A percentile compares a stretch with the other conserved stretches of the same genome.
phyloP scores from a whole-genome alignment of 2,888 invertebrate genomes.

The Oscheius sp. region DNA sequence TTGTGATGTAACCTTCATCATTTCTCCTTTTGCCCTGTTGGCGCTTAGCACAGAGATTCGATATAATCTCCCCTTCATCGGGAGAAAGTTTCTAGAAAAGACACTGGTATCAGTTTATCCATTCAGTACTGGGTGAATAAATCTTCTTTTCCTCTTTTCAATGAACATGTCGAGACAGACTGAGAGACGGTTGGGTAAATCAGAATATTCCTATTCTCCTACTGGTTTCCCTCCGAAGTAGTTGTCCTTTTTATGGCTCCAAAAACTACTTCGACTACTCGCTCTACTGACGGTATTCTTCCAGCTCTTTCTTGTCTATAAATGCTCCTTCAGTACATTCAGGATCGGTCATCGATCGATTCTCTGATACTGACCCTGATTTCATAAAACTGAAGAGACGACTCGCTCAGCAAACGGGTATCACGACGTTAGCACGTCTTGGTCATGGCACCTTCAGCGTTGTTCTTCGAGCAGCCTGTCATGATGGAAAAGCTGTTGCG shows the following conservation, averaged over 20 bases:
- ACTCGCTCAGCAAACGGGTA: not conserved
- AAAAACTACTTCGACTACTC: not conserved
- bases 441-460: constrained; percentile 22
- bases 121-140: too few relatives aligned
- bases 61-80: too few relatives aligned
- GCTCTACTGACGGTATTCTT: not conserved
- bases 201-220: too few relatives aligned
- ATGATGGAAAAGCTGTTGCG: constrained; percentile 1
- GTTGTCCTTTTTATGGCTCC: not conserved
- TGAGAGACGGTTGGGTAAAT: too few relatives aligned
- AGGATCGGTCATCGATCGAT: not conserved
- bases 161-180: too few relatives aligned
- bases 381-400: not conserved
- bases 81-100: too few relatives aligned
- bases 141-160: too few relatives aligned
- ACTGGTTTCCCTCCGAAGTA: too few relatives aligned
- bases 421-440: not conserved
- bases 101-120: too few relatives aligned
- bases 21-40: too few relatives aligned
- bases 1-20: too few relatives aligned
- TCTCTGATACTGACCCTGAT: constrained; percentile 7
- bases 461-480: constrained; percentile 1
- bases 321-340: not conserved
- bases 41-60: too few relatives aligned
- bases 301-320: not conserved